Conservation (phyloP, 2,888 invertebrate genomes). For the Agriopis leucophaearia region DNA sequence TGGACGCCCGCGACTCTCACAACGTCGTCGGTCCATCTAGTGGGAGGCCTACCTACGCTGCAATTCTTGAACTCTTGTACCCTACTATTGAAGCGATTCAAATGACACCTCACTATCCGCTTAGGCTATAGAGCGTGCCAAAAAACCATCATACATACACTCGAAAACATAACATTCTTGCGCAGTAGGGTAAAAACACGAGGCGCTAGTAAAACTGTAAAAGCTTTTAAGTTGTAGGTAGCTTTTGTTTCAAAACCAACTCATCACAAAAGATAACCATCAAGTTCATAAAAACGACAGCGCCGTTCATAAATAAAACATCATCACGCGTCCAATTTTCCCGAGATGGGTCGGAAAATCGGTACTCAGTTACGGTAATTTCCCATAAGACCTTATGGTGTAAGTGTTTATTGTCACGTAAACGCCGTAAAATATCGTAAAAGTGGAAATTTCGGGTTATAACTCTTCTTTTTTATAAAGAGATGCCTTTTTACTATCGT, state of each 20-base stretch:
- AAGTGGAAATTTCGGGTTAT: slow-evolving; percentile 15
- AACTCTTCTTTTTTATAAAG: slow-evolving; percentile 1
- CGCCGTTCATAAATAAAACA: slow-evolving; percentile 33
- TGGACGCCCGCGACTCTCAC: too few species aligned
- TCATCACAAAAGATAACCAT: neutral
- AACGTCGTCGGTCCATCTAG: too few species aligned
- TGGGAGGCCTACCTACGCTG: too few species aligned
- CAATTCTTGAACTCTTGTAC: too few species aligned
- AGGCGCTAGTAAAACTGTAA: too few species aligned
- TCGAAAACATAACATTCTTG: too few species aligned
- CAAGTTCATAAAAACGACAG: slow-evolving; percentile 5
- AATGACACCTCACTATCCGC: too few species aligned
- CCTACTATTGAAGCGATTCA: too few species aligned
- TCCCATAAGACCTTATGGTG: slow-evolving; percentile 42
- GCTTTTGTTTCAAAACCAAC: neutral
- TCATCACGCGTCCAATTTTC: slow-evolving; percentile 30
- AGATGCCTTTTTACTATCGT: neutral
- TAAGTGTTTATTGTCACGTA: slow-evolving; percentile 34
- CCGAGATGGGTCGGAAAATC: slow-evolving; percentile 36
- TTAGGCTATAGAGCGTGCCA: too few species aligned
- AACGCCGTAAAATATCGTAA: slow-evolving; percentile 24
- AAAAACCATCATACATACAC: too few species aligned
- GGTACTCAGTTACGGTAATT: slow-evolving; percentile 37
- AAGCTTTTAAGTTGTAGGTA: too few species aligned
- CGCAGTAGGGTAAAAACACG: too few species aligned